These are phyloP conservation scores for Diplosoma virens DNA, from an alignment of 23 tunicate genomes.

Conservation along the genomic window DNA sequence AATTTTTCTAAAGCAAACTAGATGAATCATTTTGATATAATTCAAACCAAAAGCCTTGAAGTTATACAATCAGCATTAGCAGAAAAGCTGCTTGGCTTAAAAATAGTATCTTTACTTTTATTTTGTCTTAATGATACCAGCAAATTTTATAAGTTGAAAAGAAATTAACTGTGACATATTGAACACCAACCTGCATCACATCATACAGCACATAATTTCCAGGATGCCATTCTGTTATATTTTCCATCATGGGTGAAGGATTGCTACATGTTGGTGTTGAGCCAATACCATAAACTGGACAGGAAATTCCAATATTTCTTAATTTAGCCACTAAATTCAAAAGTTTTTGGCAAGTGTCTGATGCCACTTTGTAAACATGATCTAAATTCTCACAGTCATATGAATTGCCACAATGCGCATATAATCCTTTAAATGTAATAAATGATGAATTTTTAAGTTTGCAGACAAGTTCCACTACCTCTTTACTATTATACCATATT, in stretches of 20 bases:
- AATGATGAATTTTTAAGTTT: not conserved
- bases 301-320: slow-evolving; percentile 36
- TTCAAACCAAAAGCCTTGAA: too few species aligned
- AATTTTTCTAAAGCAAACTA: too few species aligned
- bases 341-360: not conserved
- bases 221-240: slow-evolving; percentile 88
- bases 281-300: slow-evolving; percentile 72
- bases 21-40: too few species aligned
- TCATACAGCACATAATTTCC: slow-evolving; percentile 81
- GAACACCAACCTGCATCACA: slow-evolving; percentile 32
- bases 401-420: slow-evolving; percentile 76
- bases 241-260: slow-evolving; percentile 50
- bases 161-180: too few species aligned
- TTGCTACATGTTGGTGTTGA: slow-evolving; percentile 82
- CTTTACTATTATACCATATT: not conserved
- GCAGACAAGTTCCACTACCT: slow-evolving; percentile 22
- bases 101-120: too few species aligned
- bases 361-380: slow-evolving; percentile 33
- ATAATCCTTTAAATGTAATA: slow-evolving; percentile 46
- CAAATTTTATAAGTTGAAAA: too few species aligned
- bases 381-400: slow-evolving; percentile 20
- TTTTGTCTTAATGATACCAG: too few species aligned
- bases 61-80: too few species aligned
- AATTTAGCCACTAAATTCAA: slow-evolving; percentile 40
- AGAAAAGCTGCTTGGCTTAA: too few species aligned